These are phyloP conservation scores for Microchrysa polita DNA, from an alignment of 2,888 invertebrate genomes.

Conservation along the genomic window DNA sequence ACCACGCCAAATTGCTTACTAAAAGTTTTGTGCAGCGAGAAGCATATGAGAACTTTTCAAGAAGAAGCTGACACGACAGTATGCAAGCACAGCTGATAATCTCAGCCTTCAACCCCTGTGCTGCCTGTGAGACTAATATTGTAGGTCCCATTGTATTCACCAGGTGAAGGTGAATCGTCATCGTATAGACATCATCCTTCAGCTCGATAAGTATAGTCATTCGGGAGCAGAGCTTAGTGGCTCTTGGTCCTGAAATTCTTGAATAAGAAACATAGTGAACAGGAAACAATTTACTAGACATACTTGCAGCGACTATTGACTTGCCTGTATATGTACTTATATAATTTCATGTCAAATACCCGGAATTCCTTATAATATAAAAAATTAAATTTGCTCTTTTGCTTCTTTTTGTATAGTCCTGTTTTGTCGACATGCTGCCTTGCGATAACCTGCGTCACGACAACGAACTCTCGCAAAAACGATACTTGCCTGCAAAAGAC, in stretches of 20 bases:
- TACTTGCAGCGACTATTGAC: slow-evolving; percentile 2
- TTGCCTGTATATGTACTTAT: no score
- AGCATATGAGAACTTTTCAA: slow-evolving; percentile 22
- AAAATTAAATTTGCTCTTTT: background rate
- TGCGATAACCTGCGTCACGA: no score
- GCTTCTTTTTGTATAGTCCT: no score
- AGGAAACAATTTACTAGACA: background rate
- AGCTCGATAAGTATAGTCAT: background rate
- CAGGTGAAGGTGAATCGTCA: background rate
- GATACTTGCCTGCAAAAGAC: background rate
- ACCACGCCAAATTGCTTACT: slow-evolving; percentile 27
- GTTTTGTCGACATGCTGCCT: no score
- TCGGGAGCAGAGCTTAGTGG: no score
- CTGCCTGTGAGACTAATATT: no score
- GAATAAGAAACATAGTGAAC: background rate
- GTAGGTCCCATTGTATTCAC: background rate
- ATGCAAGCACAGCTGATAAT: background rate
- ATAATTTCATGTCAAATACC: slow-evolving; percentile 5
- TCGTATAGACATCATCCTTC: background rate
- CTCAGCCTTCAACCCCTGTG: background rate
- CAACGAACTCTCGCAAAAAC: no score
- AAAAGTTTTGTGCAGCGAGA: slow-evolving; percentile 10
- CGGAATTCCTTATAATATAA: slow-evolving; percentile 3
- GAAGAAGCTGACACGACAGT: background rate
- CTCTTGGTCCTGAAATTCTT: background rate